Evolutionary conservation across 2,888 invertebrate species (phyloP).

Genomic region (Ditula angustiorana): DNA sequence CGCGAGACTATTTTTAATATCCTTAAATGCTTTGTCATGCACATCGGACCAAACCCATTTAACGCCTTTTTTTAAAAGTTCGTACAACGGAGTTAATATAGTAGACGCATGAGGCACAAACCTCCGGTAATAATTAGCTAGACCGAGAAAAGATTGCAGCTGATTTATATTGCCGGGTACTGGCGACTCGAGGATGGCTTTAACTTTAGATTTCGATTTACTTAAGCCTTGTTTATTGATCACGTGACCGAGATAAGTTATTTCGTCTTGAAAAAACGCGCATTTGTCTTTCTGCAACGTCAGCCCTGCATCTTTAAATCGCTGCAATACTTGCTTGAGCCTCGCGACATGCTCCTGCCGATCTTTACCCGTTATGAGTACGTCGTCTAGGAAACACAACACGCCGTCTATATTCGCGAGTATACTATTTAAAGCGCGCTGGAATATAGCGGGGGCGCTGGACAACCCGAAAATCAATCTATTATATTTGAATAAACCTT

Average conservation of each 20-base stretch:
- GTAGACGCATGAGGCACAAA: background rate
- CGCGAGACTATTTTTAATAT: slow-evolving; percentile 40
- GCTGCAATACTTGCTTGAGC: background rate
- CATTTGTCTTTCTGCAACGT: slow-evolving; percentile 20
- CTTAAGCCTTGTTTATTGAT: slow-evolving; percentile 24
- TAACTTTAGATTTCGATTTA: slow-evolving; percentile 14
- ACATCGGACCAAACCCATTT: slow-evolving; percentile 39
- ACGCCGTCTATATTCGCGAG: slow-evolving; percentile 18
- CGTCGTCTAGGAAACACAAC: slow-evolving; percentile 22
- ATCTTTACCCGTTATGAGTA: slow-evolving; percentile 26
- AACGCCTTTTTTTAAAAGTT: slow-evolving; percentile 6
- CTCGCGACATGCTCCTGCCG: background rate
- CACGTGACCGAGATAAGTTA: slow-evolving; percentile 24
- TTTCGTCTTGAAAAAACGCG: slow-evolving; percentile 19
- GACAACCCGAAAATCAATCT: slow-evolving; percentile 30
- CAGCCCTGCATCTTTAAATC: slow-evolving; percentile 8
- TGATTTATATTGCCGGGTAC: slow-evolving; percentile 1
- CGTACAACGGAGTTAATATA: slow-evolving; percentile 18
- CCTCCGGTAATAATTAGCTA: background rate
- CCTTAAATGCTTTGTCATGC: slow-evolving; percentile 39
- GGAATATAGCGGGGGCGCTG: slow-evolving; percentile 27
- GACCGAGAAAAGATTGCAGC: too few relatives aligned
- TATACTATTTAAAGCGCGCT: slow-evolving; percentile 18
- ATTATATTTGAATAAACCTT: slow-evolving; percentile 29
- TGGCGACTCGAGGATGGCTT: background rate